phyloP scores from a whole-genome alignment of 2,888 invertebrate species.

The Oxycera nigricornis region DNA sequence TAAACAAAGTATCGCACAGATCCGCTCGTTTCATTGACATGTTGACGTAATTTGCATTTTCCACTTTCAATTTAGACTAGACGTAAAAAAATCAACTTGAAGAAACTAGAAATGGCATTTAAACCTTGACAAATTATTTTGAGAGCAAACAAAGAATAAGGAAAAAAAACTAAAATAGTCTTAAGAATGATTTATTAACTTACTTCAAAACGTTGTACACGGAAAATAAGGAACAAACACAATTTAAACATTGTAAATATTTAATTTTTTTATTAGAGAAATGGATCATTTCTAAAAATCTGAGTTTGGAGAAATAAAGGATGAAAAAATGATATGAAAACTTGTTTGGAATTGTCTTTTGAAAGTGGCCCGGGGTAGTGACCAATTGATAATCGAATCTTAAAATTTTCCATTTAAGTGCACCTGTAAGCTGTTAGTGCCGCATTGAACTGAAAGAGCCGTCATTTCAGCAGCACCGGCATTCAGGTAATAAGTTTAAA shows the following conservation, averaged over 20 bases:
- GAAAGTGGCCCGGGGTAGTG: not conserved
- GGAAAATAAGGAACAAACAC: not conserved
- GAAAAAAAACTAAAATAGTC: not conserved
- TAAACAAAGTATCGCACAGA: no score
- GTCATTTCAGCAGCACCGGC: no score
- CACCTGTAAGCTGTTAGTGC: no score
- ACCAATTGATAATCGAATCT: no score
- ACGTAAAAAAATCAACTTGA: not conserved
- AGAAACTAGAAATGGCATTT: constrained; percentile 23
- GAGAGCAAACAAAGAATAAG: not conserved
- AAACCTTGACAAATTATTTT: constrained; percentile 10
- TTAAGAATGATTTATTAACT: constrained; percentile 27
- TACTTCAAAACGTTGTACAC: constrained; percentile 5
- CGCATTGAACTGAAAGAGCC: no score
- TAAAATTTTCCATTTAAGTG: no score
- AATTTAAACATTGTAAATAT: constrained; percentile 38
- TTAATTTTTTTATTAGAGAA: constrained; percentile 32
- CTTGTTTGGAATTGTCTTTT: not conserved
- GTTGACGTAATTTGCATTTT: constrained; percentile 22
- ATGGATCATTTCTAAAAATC: constrained; percentile 24
- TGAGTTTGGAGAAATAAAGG: constrained; percentile 16
- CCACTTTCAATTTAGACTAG: not conserved
- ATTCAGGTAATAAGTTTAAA: no score
- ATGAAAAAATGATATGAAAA: not conserved
- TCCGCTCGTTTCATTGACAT: no score